A percentile compares a stretch with the other conserved stretches of the same genome.
Evolutionary conservation across 1,140 invertebrate species (phyloP).

Genomic region (Drosophila subobscura): DNA sequence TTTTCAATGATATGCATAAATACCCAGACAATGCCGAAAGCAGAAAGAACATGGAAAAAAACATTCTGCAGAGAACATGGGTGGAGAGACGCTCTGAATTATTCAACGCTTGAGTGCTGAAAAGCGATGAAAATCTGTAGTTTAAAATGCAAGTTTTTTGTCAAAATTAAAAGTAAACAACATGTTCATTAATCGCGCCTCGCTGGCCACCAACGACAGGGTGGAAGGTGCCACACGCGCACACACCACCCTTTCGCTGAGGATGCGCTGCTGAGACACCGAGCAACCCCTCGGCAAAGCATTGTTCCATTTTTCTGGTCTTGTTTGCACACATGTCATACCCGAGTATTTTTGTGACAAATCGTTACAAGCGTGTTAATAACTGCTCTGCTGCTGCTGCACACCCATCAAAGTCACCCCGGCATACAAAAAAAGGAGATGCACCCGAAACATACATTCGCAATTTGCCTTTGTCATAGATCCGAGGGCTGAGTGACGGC

Average conservation of each 20-base stretch:
- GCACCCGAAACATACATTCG: conserved; percentile 20
- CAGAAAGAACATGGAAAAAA: no score
- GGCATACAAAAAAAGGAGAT: conserved; percentile 19
- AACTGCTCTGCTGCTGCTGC: conserved; percentile 33
- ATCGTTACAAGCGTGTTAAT: conserved; percentile 77
- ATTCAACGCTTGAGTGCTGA: neutral
- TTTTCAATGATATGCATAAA: conserved; percentile 66
- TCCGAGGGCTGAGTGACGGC: conserved; percentile 1
- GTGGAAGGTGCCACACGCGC: conserved; percentile 27
- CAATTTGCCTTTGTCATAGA: conserved; percentile 27
- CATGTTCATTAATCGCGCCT: conserved; percentile 43
- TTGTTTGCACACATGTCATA: conserved; percentile 81
- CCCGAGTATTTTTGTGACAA: conserved; percentile 68
- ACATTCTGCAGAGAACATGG: neutral
- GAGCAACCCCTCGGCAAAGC: conserved; percentile 7
- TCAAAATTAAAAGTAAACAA: conserved; percentile 77
- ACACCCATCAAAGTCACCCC: conserved; percentile 49
- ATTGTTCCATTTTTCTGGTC: conserved; percentile 45
- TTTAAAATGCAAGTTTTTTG: conserved; percentile 59
- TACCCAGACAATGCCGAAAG: conserved; percentile 15
- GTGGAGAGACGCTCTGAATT: neutral
- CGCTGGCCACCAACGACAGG: conserved; percentile 16
- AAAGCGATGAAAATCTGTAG: conserved; percentile 39
- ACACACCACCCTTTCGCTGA: conserved; percentile 54
- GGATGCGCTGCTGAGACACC: conserved; percentile 3